Percentiles rank a stretch among this genome's conserved stretches.
Evolutionary conservation across 2,888 invertebrate genomes (phyloP).

Genomic region (Frankliniella fusca): DNA sequence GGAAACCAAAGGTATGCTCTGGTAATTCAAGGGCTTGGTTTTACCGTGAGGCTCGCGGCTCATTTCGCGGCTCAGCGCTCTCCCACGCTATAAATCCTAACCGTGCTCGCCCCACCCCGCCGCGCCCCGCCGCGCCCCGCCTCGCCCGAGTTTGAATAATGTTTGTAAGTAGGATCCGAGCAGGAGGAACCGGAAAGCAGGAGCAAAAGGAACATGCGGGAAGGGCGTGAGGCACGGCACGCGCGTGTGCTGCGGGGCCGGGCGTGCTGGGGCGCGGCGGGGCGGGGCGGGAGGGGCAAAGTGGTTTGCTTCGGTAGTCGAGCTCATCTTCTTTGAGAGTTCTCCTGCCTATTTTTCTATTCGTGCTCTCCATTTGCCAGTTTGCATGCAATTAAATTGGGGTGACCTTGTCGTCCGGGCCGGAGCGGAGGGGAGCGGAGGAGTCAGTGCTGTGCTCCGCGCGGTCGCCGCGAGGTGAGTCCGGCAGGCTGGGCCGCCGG

Average conservation of each 20-base stretch:
- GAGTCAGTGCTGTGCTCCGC: neutral
- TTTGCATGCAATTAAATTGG: neutral
- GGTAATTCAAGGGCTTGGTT: no score
- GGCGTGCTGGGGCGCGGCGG: neutral
- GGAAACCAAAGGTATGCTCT: no score
- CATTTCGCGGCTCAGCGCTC: neutral
- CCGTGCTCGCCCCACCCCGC: neutral
- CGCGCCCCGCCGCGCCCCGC: neutral
- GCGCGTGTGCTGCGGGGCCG: neutral
- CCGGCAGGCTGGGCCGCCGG: neutral
- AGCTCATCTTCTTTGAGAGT: neutral
- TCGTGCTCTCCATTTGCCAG: neutral
- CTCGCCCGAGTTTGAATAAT: neutral
- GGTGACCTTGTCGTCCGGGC: neutral
- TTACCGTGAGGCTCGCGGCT: neutral
- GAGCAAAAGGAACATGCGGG: neutral
- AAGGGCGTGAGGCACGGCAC: neutral
- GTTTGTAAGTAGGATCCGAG: neutral
- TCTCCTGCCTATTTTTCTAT: neutral
- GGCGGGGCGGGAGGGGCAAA: neutral
- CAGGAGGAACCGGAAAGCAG: neutral
- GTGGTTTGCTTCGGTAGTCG: neutral
- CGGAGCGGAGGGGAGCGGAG: neutral
- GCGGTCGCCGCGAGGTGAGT: neutral
- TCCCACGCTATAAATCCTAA: no score